These are phyloP conservation scores for Plumapathes pennacea DNA, from an alignment of 92 coral and sea anemone genomes.

Conservation along the genomic window DNA sequence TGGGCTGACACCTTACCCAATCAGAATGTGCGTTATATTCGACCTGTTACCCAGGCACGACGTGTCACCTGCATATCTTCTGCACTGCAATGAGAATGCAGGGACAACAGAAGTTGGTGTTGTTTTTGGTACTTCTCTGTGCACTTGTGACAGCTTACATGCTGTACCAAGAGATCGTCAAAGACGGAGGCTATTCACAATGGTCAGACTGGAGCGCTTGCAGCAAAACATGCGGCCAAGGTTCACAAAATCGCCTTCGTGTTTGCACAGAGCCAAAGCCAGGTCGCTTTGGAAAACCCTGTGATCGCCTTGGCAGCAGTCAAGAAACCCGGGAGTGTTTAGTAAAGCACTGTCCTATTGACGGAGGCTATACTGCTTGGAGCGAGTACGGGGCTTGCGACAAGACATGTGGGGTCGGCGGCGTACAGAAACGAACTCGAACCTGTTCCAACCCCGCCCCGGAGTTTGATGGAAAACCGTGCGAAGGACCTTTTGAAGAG, in stretches of 20 bases:
- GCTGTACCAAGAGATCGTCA: too few species aligned
- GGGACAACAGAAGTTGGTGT: too few species aligned
- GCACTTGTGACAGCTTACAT: too few species aligned
- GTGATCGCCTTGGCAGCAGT: constrained; percentile 25
- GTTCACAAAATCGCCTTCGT: constrained; percentile 32
- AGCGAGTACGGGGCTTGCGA: constrained; percentile 30
- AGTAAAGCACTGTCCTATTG: constrained; percentile 47
- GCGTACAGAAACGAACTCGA: constrained; percentile 40
- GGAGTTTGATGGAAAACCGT: constrained; percentile 49
- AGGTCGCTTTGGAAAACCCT: constrained; percentile 39
- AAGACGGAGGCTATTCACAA: constrained; percentile 48
- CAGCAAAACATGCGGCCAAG: constrained; percentile 42
- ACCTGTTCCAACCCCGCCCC: constrained; percentile 53
- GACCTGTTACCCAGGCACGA: too few species aligned
- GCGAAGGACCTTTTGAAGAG: constrained; percentile 41
- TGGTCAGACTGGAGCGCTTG: constrained; percentile 63
- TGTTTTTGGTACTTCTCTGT: too few species aligned
- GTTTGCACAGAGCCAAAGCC: constrained; percentile 60
- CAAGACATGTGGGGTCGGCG: constrained; percentile 37
- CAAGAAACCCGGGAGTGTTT: constrained; percentile 47
- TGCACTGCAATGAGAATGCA: too few species aligned
- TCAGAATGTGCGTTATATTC: too few species aligned
- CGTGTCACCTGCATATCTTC: too few species aligned
- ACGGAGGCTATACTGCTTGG: constrained; percentile 64
- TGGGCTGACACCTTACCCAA: too few species aligned